Conservation (phyloP, 1,140 invertebrate genomes). For the Ceratina calcarata region DNA sequence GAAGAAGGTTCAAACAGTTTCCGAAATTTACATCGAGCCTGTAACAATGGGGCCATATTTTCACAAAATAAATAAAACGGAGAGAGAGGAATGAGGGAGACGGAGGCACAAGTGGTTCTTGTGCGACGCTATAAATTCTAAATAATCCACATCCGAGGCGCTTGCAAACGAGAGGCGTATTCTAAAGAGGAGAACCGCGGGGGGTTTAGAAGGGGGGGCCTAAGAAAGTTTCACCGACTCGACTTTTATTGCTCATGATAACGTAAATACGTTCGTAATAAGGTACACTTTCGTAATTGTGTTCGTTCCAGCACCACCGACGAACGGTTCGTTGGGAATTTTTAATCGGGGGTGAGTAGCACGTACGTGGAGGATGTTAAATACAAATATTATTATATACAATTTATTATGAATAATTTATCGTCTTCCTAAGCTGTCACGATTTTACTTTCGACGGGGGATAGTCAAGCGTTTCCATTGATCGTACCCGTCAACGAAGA, state of each 20-base stretch:
- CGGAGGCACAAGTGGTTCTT: slow-evolving; percentile 59
- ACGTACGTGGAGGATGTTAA: slow-evolving; percentile 48
- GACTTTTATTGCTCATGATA: slow-evolving; percentile 76
- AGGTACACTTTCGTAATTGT: slow-evolving; percentile 69
- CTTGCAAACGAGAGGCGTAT: slow-evolving; percentile 17
- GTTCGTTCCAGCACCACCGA: slow-evolving; percentile 58
- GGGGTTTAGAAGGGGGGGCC: slow-evolving; percentile 51
- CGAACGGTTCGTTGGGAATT: slow-evolving; percentile 62
- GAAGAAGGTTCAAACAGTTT: slow-evolving; percentile 45
- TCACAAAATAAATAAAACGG: slow-evolving; percentile 64
- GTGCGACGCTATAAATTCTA: slow-evolving; percentile 75
- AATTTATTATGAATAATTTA: slow-evolving; percentile 68
- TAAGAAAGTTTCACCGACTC: slow-evolving; percentile 69
- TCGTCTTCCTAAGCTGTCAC: slow-evolving; percentile 73
- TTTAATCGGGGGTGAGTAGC: slow-evolving; percentile 37
- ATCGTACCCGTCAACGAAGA: too few species aligned
- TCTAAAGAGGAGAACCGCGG: slow-evolving; percentile 19
- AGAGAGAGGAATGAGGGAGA: neutral
- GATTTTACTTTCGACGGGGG: slow-evolving; percentile 64
- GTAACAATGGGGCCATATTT: slow-evolving; percentile 79
- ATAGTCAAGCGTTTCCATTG: too few species aligned
- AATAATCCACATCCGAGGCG: slow-evolving; percentile 71
- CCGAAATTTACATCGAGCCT: slow-evolving; percentile 73
- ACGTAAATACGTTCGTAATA: slow-evolving; percentile 69
- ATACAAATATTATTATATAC: too few species aligned